Evolutionary conservation across 1,140 invertebrate species (phyloP), one percentile per base, ranked within the genome.

Genomic region (Polypedilum vanderplanki): DNA sequence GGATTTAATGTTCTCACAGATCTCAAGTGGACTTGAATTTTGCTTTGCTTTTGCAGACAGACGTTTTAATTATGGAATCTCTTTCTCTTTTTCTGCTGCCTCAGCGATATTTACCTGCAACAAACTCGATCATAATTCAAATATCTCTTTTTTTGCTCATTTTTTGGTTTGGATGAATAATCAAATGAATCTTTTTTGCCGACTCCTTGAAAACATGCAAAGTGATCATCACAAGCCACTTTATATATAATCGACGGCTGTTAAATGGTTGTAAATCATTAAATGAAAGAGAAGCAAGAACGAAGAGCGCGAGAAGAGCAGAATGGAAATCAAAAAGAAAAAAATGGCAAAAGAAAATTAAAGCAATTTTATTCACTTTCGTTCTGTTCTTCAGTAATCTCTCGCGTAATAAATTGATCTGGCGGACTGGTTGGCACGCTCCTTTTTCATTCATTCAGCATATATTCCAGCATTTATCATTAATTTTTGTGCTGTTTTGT

Each of bases 41-140:
- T 46, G 3, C 64, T 18, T 67, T 18, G 64, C 18, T 8, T n/a
- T 67, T 20, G 1, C 64, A 67, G 18, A 20, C n/a, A 17, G 18
- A 67, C 64, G 64, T 67, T 67, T 67, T 67, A 67, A 67, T 67
- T 67, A 67, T 67, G 64, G n/a, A 67, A 18, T n/a, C 18, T n/a
- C n/a, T 67, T n/a, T 18, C 64, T n/a, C n/a, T n/a, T 18, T 67
- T 15, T 67, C n/a, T 67, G 9, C 15, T 46, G 9, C 8, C 15
- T 46, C 15, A 8, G 15, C 15, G 9, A 10, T 15, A 46, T 46
- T 46, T n/a, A n/a, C n/a, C 15, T 67, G 18, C 64, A 67, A 67
- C 15, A 67, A 67, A 67, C 64, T 67, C 18, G 64, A 67, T 67
- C 64, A 67, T 67, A 67, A 67, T 67, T 67, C 64, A 67, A 67